Conservation (phyloP, 1,140 invertebrate genomes). For the Heliothis virescens region DNA sequence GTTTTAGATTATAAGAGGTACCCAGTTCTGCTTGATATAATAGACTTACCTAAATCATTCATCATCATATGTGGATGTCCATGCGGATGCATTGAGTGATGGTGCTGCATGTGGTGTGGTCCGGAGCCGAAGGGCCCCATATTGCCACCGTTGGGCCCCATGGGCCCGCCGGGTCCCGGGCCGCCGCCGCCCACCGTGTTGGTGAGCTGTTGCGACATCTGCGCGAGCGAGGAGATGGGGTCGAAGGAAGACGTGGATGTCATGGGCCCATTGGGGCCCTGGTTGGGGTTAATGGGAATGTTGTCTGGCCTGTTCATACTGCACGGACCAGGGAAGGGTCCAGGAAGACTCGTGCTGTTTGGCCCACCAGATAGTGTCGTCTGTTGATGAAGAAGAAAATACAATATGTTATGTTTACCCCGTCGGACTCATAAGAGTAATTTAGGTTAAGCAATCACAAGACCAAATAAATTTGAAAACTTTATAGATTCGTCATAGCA, state of each 20-base stretch:
- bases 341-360: constrained; percentile 76
- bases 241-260: constrained; percentile 91
- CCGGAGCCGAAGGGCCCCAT: constrained; percentile 87
- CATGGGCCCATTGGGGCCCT: constrained; percentile 79
- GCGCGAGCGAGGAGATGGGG: constrained; percentile 96
- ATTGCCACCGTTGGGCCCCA: constrained; percentile 85
- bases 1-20: neutral
- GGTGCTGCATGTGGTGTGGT: constrained; percentile 81
- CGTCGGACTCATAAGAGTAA: too few species aligned
- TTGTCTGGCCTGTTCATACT: constrained; percentile 90
- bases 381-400: constrained; percentile 59
- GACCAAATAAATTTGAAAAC: too few species aligned
- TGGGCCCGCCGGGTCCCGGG: constrained; percentile 86
- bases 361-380: constrained; percentile 80
- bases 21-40: neutral
- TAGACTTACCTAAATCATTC: constrained; percentile 78
- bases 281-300: constrained; percentile 93
- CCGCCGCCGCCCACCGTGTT: constrained; percentile 88
- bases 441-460: too few species aligned
- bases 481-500: too few species aligned
- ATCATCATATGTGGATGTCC: constrained; percentile 83
- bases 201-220: constrained; percentile 97
- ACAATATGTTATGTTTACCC: too few species aligned
- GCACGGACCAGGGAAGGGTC: constrained; percentile 77
- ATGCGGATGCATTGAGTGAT: constrained; percentile 81